Evolutionary conservation across 2,113 vertebrate genomes (phyloP).

Genomic region (Epinephelus cyanopodus): DNA sequence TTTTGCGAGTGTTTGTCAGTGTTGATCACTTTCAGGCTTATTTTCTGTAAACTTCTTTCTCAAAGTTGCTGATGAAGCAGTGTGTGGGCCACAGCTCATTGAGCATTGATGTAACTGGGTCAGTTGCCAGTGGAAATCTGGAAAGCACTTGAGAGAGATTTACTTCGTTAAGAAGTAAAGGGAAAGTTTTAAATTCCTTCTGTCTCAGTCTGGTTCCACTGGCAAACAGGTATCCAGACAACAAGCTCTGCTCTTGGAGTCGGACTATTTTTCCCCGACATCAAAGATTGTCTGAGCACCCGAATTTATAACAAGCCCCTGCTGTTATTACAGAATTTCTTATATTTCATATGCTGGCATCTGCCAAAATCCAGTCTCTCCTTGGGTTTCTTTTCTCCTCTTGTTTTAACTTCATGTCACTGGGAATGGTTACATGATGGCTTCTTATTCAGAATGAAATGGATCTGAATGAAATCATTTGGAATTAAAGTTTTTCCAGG

Average conservation of each 20-base stretch:
- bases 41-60: conserved; percentile 3
- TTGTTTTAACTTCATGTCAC: neutral
- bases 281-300: conserved; percentile 2
- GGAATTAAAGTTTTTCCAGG: no score
- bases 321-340: neutral
- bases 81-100: neutral
- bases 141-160: conserved; percentile 24
- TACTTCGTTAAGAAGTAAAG: conserved; percentile 30
- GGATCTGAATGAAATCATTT: no score
- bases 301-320: neutral
- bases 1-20: neutral
- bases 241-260: neutral
- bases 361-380: neutral
- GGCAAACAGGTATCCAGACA: conserved; percentile 50
- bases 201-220: conserved; percentile 35
- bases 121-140: conserved; percentile 49
- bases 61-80: conserved; percentile 47
- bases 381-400: neutral
- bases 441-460: no score
- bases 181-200: conserved; percentile 37
- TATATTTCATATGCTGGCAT: neutral
- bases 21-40: neutral
- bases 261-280: conserved; percentile 1
- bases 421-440: no score
- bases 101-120: conserved; percentile 16